phyloP scores from a whole-genome alignment of 2,888 invertebrate genomes.

The Cryptocheilus praepositus region DNA sequence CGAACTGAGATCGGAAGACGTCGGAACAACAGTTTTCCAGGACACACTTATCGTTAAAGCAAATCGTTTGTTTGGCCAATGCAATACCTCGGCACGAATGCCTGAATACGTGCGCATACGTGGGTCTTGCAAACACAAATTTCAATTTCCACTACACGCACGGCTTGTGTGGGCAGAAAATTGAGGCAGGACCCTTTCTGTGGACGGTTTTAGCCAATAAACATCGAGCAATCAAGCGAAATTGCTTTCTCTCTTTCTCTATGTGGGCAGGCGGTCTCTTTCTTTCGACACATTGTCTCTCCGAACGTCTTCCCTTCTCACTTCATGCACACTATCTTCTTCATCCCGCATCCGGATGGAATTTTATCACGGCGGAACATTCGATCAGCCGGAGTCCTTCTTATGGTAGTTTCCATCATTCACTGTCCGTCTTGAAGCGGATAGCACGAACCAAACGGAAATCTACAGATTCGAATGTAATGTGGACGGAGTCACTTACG shows the following conservation, averaged over 20 bases:
- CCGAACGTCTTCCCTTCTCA: neutral
- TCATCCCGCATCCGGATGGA: constrained; percentile 35
- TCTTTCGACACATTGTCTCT: constrained; percentile 36
- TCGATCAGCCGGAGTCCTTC: neutral
- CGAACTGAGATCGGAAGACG: no score
- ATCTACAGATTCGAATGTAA: no score
- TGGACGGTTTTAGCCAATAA: constrained; percentile 48
- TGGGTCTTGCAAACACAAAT: no score
- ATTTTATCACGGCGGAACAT: constrained; percentile 33
- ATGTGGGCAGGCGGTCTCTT: no score
- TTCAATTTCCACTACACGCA: neutral
- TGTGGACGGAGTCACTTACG: no score
- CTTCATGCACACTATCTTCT: neutral
- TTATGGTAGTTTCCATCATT: constrained; percentile 45
- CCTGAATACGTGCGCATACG: no score
- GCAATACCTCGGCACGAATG: no score
- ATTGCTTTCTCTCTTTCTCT: no score
- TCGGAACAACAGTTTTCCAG: no score
- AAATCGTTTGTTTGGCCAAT: no score
- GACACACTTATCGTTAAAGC: no score
- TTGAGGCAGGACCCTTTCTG: constrained; percentile 36
- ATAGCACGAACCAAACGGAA: no score
- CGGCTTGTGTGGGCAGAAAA: constrained; percentile 24
- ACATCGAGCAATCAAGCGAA: constrained; percentile 25
- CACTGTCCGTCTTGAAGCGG: constrained; percentile 2